Conservation (phyloP, 1,140 invertebrate genomes). For the Lepeophtheirus salmonis region DNA sequence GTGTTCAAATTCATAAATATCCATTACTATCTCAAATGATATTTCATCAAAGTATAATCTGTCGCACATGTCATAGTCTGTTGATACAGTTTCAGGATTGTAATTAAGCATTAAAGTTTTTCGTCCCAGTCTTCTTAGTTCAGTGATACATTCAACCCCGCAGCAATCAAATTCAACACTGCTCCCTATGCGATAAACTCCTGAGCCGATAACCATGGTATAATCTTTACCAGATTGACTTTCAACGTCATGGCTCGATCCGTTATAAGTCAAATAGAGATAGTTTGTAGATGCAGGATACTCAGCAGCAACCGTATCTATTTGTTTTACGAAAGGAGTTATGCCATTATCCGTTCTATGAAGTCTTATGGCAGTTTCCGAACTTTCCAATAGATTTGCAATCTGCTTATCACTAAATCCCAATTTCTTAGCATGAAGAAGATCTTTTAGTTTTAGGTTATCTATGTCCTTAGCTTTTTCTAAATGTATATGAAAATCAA, state of each 20-base stretch:
- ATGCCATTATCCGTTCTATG: conserved; percentile 32
- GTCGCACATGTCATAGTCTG: conserved; percentile 99
- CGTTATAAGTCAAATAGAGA: conserved; percentile 92
- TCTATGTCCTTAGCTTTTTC: conserved; percentile 40
- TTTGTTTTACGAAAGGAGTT: conserved; percentile 81
- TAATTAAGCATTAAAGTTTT: conserved; percentile 99
- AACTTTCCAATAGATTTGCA: conserved; percentile 63
- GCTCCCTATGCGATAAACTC: conserved; percentile 94
- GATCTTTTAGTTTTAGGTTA: conserved; percentile 35
- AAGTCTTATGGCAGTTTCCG: conserved; percentile 46
- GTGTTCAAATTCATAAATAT: conserved; percentile 84
- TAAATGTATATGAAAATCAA: conserved; percentile 41
- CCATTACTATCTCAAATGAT: conserved; percentile 96
- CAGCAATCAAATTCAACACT: conserved; percentile 99
- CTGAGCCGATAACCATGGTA: conserved; percentile 48
- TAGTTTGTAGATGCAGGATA: conserved; percentile 98
- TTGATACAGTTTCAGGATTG: conserved; percentile 98
- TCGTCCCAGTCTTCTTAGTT: conserved; percentile 58
- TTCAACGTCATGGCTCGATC: conserved; percentile 56
- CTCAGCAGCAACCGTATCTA: conserved; percentile 97
- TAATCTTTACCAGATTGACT: conserved; percentile 36
- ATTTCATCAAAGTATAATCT: conserved; percentile 98
- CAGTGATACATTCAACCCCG: conserved; percentile 82
- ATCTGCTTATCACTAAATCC: conserved; percentile 98
- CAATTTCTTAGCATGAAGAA: conserved; percentile 68